Evolutionary conservation across 1,140 invertebrate species (phyloP).

Genomic region (Drosophila ananassae): DNA sequence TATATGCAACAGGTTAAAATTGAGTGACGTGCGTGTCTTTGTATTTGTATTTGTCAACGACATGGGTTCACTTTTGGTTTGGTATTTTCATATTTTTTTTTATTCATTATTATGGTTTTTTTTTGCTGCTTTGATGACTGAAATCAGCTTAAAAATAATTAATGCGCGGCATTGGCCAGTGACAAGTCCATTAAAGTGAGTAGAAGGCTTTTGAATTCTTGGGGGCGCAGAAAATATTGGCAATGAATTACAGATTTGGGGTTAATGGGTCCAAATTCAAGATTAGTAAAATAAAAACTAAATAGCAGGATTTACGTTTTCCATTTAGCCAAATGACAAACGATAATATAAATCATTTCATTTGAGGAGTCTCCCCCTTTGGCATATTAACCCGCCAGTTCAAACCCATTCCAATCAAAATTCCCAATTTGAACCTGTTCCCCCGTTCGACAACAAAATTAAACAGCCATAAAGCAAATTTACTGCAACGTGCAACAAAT

Average conservation of each 20-base stretch:
- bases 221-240: not conserved
- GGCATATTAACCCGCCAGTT: slow-evolving; percentile 33
- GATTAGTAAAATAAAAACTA: not conserved
- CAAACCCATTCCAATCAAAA: slow-evolving; percentile 36
- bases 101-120: slow-evolving; percentile 24
- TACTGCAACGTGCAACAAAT: slow-evolving; percentile 79
- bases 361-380: slow-evolving; percentile 16
- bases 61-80: slow-evolving; percentile 34
- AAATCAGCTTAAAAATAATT: slow-evolving; percentile 81
- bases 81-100: slow-evolving; percentile 15
- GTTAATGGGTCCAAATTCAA: not conserved
- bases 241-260: not conserved
- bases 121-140: slow-evolving; percentile 34
- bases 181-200: slow-evolving; percentile 79
- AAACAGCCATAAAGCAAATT: slow-evolving; percentile 59
- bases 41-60: slow-evolving; percentile 66
- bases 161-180: slow-evolving; percentile 77
- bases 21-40: slow-evolving; percentile 58
- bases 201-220: slow-evolving; percentile 8
- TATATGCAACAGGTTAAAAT: slow-evolving; percentile 74
- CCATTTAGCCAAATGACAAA: not conserved
- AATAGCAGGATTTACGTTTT: not conserved
- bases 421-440: slow-evolving; percentile 43
- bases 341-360: slow-evolving; percentile 2
- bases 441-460: slow-evolving; percentile 46